Conservation (phyloP, 2,888 invertebrate genomes). For the Cyclophora punctaria region DNA sequence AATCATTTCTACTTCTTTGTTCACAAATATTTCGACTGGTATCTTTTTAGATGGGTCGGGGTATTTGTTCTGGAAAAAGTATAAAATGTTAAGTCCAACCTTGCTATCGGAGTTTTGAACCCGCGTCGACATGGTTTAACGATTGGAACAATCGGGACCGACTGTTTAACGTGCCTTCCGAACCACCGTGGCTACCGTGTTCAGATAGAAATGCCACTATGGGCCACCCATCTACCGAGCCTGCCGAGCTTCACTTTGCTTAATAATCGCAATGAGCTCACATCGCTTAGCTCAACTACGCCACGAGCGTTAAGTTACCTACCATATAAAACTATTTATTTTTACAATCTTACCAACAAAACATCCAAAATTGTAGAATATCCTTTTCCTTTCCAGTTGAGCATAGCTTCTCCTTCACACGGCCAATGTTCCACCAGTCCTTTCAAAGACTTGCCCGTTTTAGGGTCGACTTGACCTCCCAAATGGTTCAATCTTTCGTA, state of each 20-base stretch:
- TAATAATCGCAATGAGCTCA: too few relatives aligned
- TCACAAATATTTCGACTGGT: constrained; percentile 62
- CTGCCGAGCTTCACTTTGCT: too few relatives aligned
- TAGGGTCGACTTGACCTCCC: constrained; percentile 73
- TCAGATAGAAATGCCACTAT: too few relatives aligned
- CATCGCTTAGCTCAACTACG: too few relatives aligned
- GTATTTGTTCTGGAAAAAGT: constrained; percentile 53
- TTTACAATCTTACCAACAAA: constrained; percentile 71
- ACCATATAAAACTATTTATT: neutral
- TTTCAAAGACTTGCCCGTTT: constrained; percentile 74
- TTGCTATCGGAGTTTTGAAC: too few relatives aligned
- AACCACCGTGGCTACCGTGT: too few relatives aligned
- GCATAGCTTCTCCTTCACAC: constrained; percentile 80
- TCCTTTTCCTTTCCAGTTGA: constrained; percentile 85
- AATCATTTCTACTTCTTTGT: constrained; percentile 72
- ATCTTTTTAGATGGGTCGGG: constrained; percentile 56
- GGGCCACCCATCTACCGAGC: too few relatives aligned
- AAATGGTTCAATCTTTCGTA: constrained; percentile 78
- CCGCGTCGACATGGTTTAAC: too few relatives aligned
- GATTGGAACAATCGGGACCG: too few relatives aligned
- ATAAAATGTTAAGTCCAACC: too few relatives aligned
- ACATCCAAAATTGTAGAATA: constrained; percentile 80
- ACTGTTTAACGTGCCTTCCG: too few relatives aligned
- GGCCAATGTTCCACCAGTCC: constrained; percentile 78
- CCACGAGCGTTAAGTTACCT: too few relatives aligned